Evolutionary conservation across 2,888 invertebrate genomes (phyloP).

Genomic region (Lottia scabra): DNA sequence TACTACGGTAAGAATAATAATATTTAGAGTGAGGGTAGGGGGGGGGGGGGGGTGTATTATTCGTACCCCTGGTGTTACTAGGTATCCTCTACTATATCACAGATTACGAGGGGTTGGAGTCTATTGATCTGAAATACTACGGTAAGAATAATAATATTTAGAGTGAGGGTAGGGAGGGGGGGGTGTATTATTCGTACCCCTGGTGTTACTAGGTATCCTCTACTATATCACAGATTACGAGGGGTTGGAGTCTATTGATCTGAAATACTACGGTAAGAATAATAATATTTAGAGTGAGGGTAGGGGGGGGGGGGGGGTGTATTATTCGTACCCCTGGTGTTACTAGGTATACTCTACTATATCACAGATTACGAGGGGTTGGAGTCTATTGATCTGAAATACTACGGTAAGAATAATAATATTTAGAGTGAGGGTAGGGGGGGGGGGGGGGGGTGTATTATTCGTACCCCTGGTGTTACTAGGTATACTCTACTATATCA

Average conservation of each 20-base stretch:
- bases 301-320: too few relatives aligned
- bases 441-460: constrained; percentile 38
- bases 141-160: constrained; percentile 35
- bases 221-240: constrained; percentile 36
- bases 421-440: too few relatives aligned
- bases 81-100: constrained; percentile 42
- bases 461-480: constrained; percentile 52
- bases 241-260: constrained; percentile 44
- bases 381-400: constrained; percentile 46
- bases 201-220: constrained; percentile 47
- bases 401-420: constrained; percentile 47
- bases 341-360: constrained; percentile 45
- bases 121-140: constrained; percentile 54
- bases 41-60: too few relatives aligned
- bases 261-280: constrained; percentile 52
- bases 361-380: constrained; percentile 34
- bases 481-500: constrained; percentile 41
- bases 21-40: neutral
- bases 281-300: neutral
- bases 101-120: constrained; percentile 31
- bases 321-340: constrained; percentile 49
- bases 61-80: constrained; percentile 50
- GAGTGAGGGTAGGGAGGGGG: constrained; percentile 18
- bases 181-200: constrained; percentile 48
- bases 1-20: constrained; percentile 50